Conservation (phyloP, 2,888 invertebrate species). For the Spodoptera littoralis region DNA sequence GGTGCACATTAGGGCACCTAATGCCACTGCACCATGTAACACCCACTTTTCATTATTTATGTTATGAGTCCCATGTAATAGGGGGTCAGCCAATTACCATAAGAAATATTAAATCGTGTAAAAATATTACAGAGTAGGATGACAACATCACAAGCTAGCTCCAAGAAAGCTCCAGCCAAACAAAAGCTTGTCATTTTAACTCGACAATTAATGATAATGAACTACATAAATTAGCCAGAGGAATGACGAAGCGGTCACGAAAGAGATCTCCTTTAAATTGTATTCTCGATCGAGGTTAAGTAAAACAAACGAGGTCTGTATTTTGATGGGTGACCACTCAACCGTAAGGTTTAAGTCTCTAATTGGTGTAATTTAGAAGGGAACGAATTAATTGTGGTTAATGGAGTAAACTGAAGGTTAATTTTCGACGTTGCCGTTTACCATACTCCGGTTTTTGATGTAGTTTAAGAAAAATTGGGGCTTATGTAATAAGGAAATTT, state of each 20-base stretch:
- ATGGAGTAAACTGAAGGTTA: constrained; percentile 19
- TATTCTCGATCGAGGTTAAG: constrained; percentile 44
- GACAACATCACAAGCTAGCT: constrained; percentile 13
- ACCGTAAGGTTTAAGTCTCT: constrained; percentile 32
- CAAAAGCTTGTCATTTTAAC: constrained; percentile 34
- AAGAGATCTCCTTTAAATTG: constrained; percentile 33
- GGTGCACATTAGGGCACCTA: too few species aligned
- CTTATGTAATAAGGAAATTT: too few species aligned
- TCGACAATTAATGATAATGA: constrained; percentile 51
- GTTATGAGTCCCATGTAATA: too few species aligned
- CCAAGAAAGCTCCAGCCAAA: neutral
- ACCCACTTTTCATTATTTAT: too few species aligned
- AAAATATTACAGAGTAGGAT: too few species aligned
- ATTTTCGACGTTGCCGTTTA: constrained; percentile 1
- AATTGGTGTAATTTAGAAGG: constrained; percentile 34
- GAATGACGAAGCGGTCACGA: constrained; percentile 28
- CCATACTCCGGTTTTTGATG: neutral
- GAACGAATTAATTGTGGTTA: constrained; percentile 13
- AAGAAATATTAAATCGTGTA: too few species aligned
- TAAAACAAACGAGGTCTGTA: constrained; percentile 28
- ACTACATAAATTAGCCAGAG: constrained; percentile 38
- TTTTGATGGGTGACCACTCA: constrained; percentile 44
- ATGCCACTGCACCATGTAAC: too few species aligned
- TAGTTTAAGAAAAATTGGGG: neutral
- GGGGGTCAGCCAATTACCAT: too few species aligned